phyloP scores from a whole-genome alignment of 2,113 vertebrate species.

The Colinus virginianus region DNA sequence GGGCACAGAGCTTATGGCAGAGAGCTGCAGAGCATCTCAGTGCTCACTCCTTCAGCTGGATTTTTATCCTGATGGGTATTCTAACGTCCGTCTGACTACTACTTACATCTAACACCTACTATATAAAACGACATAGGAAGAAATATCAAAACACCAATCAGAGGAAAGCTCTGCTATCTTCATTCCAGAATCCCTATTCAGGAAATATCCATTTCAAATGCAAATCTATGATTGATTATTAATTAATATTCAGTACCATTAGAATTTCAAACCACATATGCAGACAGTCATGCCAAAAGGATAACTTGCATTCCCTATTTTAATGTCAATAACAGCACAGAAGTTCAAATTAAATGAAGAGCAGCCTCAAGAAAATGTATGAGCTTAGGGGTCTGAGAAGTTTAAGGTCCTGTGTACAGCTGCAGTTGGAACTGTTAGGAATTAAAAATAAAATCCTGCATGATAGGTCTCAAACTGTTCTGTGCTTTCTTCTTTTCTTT shows the following conservation, averaged over 20 bases:
- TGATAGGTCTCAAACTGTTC: neutral
- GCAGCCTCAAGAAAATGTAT: neutral
- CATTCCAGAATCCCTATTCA: neutral
- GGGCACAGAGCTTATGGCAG: neutral
- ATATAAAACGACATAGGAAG: neutral
- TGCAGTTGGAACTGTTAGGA: neutral
- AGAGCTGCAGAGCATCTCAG: neutral
- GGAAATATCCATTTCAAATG: neutral
- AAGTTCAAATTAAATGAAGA: neutral
- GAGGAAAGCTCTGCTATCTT: neutral
- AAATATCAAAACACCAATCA: neutral
- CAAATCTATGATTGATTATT: neutral
- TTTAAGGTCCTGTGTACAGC: neutral
- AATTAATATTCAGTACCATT: neutral
- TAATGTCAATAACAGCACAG: neutral
- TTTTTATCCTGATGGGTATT: neutral
- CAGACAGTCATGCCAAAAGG: neutral
- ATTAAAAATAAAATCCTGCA: neutral
- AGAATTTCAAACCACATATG: neutral
- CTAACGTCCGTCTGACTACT: neutral
- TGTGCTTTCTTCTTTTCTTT: neutral
- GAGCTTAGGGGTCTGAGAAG: neutral
- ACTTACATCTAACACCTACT: neutral
- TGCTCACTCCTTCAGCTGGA: neutral
- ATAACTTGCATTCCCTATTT: neutral